Conservation (phyloP, 2,888 invertebrate species). For the Drosophila peninsularis region DNA sequence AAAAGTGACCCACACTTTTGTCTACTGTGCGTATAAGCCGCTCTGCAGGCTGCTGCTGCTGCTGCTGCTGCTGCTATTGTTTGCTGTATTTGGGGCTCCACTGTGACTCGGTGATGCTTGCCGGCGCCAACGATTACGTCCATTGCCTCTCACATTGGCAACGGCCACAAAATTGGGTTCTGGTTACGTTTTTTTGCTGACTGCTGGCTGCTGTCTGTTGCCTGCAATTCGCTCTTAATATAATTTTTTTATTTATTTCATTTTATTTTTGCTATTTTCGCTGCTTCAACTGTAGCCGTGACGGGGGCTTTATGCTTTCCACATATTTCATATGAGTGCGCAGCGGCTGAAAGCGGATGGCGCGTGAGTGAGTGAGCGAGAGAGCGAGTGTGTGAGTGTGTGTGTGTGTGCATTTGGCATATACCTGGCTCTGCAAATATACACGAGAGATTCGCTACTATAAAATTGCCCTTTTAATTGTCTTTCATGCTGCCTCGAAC, state of each 20-base stretch:
- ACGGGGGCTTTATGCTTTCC: conserved; percentile 39
- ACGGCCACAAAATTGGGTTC: conserved; percentile 69
- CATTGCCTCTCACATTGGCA: conserved; percentile 43
- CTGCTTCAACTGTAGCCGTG: conserved; percentile 29
- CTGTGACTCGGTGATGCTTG: conserved; percentile 38
- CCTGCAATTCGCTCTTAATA: conserved; percentile 53
- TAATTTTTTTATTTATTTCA: conserved; percentile 26
- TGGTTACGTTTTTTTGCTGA: conserved; percentile 41
- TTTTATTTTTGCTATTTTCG: conserved; percentile 31
- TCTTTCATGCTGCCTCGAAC: conserved; percentile 47
- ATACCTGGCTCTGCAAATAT: conserved; percentile 29
- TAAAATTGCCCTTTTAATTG: conserved; percentile 62
- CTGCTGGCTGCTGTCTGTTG: conserved; percentile 23
- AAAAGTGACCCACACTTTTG: conserved; percentile 45
- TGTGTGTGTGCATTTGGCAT: conserved; percentile 15
- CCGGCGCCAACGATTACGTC: conserved; percentile 32
- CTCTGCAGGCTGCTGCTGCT: neutral
- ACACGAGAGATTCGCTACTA: conserved; percentile 27
- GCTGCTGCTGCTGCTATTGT: conserved; percentile 1
- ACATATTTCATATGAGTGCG: conserved; percentile 50
- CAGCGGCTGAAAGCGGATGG: too few species aligned
- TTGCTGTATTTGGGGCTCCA: conserved; percentile 38
- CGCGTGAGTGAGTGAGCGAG: neutral
- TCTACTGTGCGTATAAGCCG: conserved; percentile 29
- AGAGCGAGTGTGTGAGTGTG: neutral